Conservation (phyloP, 2,888 invertebrate genomes). For the Spilarctia lutea region DNA sequence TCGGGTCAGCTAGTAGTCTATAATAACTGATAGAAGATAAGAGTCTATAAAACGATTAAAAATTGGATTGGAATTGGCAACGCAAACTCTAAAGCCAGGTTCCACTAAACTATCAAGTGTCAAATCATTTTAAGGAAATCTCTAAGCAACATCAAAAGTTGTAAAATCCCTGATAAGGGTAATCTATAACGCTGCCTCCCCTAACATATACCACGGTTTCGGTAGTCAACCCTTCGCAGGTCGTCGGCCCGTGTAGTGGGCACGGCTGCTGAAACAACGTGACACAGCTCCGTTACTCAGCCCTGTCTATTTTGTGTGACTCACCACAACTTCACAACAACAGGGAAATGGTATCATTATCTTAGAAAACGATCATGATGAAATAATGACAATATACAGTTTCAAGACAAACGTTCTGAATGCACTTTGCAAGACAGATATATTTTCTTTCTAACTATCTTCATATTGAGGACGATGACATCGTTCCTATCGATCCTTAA, state of each 20-base stretch:
- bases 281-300: constrained; percentile 59
- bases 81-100: no score
- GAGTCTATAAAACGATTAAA: no score
- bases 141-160: no score
- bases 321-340: background rate
- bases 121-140: no score
- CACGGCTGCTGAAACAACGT: constrained; percentile 76
- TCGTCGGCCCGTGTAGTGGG: constrained; percentile 79
- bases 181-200: background rate
- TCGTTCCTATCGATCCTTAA: background rate
- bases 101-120: no score
- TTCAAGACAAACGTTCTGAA: background rate
- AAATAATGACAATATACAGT: background rate
- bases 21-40: no score
- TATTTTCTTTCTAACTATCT: background rate
- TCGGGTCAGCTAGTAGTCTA: no score
- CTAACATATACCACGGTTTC: constrained; percentile 35
- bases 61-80: no score
- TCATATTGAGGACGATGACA: background rate
- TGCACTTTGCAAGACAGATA: background rate
- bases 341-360: background rate
- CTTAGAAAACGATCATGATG: constrained; percentile 3
- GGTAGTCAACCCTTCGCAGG: constrained; percentile 69
- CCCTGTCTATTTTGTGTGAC: constrained; percentile 39
- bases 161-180: no score